A percentile compares a stretch with the other conserved stretches of the same genome.
phyloP scores from a whole-genome alignment of 2,888 invertebrate genomes.

The Nephrotoma appendiculata region DNA sequence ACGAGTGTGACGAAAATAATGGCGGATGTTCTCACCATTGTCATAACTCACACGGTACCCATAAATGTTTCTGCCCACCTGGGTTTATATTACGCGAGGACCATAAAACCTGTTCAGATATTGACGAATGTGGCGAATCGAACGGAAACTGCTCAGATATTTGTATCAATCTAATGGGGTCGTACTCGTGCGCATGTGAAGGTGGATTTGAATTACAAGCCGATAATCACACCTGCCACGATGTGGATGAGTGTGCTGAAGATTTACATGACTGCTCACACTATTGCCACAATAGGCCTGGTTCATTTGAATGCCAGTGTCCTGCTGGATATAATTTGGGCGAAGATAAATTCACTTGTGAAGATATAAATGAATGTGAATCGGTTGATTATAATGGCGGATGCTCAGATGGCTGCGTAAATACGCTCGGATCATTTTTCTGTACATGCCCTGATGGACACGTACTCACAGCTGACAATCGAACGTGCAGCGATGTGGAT shows the following conservation, averaged over 20 bases:
- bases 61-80: constrained; percentile 34
- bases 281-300: constrained; percentile 37
- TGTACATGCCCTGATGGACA: constrained; percentile 37
- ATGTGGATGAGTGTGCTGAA: constrained; percentile 34
- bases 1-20: constrained; percentile 37
- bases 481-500: constrained; percentile 31
- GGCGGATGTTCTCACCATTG: constrained; percentile 46
- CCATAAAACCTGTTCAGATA: constrained; percentile 32
- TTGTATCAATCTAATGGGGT: constrained; percentile 43
- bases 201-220: constrained; percentile 25
- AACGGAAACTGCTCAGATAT: constrained; percentile 39
- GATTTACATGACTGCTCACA: constrained; percentile 34
- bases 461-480: constrained; percentile 23
- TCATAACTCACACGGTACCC: constrained; percentile 35
- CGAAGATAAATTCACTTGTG: constrained; percentile 20
- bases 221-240: constrained; percentile 30
- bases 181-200: constrained; percentile 39
- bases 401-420: constrained; percentile 27
- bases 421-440: constrained; percentile 34
- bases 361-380: constrained; percentile 26
- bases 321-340: constrained; percentile 34
- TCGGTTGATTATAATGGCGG: constrained; percentile 22
- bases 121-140: constrained; percentile 39
- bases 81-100: constrained; percentile 29
- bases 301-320: constrained; percentile 41